Percentiles rank a stretch among this genome's conserved stretches.
Conservation (phyloP, 2,797 vertebrate genomes). For the Poecilia wingei region DNA sequence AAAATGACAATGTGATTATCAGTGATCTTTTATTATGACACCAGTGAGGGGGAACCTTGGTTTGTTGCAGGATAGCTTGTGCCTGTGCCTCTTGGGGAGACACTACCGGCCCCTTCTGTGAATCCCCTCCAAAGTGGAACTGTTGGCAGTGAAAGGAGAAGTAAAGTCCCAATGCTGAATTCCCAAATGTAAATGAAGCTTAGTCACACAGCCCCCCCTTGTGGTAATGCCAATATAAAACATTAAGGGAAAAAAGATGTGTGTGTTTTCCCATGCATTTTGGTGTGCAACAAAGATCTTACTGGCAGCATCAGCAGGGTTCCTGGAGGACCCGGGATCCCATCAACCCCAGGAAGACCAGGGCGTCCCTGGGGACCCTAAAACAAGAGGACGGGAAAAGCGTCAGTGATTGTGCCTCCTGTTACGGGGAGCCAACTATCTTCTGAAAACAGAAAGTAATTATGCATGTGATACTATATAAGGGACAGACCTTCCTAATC, state of each 20-base stretch:
- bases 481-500: conserved; percentile 11
- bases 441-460: background rate
- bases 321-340: conserved; percentile 87
- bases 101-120: conserved; percentile 86
- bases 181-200: conserved; percentile 63
- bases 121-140: conserved; percentile 88
- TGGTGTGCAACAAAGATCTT: conserved; percentile 59
- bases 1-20: background rate
- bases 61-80: conserved; percentile 89
- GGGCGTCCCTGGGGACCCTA: conserved; percentile 88
- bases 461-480: background rate
- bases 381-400: conserved; percentile 10
- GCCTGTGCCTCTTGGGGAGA: conserved; percentile 92
- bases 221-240: conserved; percentile 61
- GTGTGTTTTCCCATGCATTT: background rate
- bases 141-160: conserved; percentile 55
- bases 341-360: conserved; percentile 87
- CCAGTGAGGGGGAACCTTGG: conserved; percentile 79
- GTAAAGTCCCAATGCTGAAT: conserved; percentile 39
- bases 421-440: background rate
- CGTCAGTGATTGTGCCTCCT: background rate
- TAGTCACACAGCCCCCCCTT: conserved; percentile 75
- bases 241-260: background rate
- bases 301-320: conserved; percentile 92
- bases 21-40: background rate